Conservation (phyloP, 2,888 invertebrate genomes). For the Lacanobia oleracea region DNA sequence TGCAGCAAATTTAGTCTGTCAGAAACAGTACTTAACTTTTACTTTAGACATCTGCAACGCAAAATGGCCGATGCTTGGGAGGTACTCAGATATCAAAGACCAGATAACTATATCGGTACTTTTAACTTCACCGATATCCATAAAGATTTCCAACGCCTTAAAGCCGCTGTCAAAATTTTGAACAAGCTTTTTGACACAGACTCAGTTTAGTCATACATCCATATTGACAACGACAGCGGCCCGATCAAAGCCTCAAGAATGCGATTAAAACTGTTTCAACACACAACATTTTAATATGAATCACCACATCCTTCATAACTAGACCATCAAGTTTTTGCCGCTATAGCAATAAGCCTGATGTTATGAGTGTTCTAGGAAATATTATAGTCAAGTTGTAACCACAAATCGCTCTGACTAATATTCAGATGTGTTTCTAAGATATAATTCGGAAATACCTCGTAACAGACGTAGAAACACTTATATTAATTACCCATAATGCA, state of each 20-base stretch:
- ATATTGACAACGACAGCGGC: conserved; percentile 27
- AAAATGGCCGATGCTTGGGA: neutral
- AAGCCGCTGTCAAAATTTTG: conserved; percentile 2
- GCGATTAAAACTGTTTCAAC: conserved; percentile 57
- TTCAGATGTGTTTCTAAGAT: conserved; percentile 73
- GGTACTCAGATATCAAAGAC: neutral
- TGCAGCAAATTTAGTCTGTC: neutral
- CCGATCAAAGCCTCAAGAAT: conserved; percentile 42
- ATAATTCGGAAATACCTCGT: conserved; percentile 71
- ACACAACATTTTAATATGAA: conserved; percentile 56
- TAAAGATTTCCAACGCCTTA: neutral
- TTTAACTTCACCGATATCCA: neutral
- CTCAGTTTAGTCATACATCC: conserved; percentile 27
- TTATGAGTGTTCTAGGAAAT: conserved; percentile 65
- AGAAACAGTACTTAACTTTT: neutral
- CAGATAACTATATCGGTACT: neutral
- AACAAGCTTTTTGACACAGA: conserved; percentile 7
- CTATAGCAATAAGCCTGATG: conserved; percentile 45
- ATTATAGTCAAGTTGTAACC: conserved; percentile 60
- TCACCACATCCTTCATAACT: conserved; percentile 63
- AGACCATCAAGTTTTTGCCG: conserved; percentile 62
- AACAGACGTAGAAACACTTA: conserved; percentile 69
- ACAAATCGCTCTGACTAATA: conserved; percentile 73
- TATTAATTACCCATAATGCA: conserved; percentile 77
- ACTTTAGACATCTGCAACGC: neutral